phyloP scores from a whole-genome alignment of 1,140 invertebrate genomes.

The Heliothis subflexa region DNA sequence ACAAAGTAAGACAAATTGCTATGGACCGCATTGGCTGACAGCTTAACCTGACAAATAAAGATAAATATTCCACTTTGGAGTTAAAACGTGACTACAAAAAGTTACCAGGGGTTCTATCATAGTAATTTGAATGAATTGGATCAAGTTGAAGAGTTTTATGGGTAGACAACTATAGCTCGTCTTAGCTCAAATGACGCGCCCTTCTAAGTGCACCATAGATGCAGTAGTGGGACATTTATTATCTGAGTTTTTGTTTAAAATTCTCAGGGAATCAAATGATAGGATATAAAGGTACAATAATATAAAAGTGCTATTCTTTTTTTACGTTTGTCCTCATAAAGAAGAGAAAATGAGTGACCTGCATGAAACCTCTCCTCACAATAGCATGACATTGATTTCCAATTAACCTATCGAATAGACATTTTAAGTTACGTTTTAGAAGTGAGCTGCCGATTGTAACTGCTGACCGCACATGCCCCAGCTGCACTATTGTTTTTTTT shows the following conservation, averaged over 20 bases:
- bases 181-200: too few species aligned
- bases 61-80: constrained; percentile 15
- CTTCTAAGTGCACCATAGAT: too few species aligned
- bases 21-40: not conserved
- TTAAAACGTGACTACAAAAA: not conserved
- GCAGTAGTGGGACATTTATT: too few species aligned
- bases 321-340: too few species aligned
- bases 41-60: constrained; percentile 1
- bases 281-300: too few species aligned
- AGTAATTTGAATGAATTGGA: constrained; percentile 1
- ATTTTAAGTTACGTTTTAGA: too few species aligned
- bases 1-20: constrained; percentile 19
- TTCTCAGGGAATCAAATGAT: too few species aligned
- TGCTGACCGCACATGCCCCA: too few species aligned
- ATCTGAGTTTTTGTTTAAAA: too few species aligned
- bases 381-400: not conserved
- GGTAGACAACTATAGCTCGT: not conserved
- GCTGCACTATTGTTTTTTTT: too few species aligned
- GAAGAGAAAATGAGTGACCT: not conserved
- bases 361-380: not conserved
- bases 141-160: not conserved
- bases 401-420: not conserved
- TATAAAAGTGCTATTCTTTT: too few species aligned
- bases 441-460: too few species aligned
- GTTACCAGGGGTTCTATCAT: constrained; percentile 8